phyloP scores from a whole-genome alignment of 2,888 invertebrate genomes.

The Patella ulyssiponensis region DNA sequence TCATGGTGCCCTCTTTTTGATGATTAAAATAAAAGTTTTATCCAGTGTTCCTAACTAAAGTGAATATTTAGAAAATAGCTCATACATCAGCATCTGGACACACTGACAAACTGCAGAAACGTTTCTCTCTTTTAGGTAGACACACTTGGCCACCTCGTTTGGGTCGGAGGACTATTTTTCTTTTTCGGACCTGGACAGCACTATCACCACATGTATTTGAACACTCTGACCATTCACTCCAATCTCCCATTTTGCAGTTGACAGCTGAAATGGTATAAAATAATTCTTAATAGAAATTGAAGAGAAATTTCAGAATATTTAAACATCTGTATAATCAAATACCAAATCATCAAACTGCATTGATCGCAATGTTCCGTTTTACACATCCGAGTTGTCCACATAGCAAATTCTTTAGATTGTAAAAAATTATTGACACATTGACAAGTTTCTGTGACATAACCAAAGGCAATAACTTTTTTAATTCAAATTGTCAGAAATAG shows the following conservation, averaged over 20 bases:
- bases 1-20: too few relatives aligned
- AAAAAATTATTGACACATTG: too few relatives aligned
- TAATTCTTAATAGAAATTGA: neutral
- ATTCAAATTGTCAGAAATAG: too few relatives aligned
- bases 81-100: slow-evolving; percentile 59
- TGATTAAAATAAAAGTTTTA: too few relatives aligned
- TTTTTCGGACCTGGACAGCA: slow-evolving; percentile 60
- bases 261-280: slow-evolving; percentile 47
- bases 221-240: slow-evolving; percentile 75
- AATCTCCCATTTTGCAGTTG: slow-evolving; percentile 67
- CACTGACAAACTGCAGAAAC: slow-evolving; percentile 65
- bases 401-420: too few relatives aligned
- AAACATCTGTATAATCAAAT: slow-evolving; percentile 3
- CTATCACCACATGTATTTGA: slow-evolving; percentile 73
- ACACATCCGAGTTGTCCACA: too few relatives aligned
- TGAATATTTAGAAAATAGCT: slow-evolving; percentile 9
- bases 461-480: too few relatives aligned
- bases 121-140: slow-evolving; percentile 57
- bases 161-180: slow-evolving; percentile 53
- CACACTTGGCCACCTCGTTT: slow-evolving; percentile 60
- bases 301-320: neutral
- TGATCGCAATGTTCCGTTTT: too few relatives aligned
- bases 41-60: neutral
- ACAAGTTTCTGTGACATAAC: too few relatives aligned
- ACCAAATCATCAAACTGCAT: too few relatives aligned